Evolutionary conservation across 2,797 vertebrate genomes (phyloP).

Genomic region (Philypnodon macrostomus): DNA sequence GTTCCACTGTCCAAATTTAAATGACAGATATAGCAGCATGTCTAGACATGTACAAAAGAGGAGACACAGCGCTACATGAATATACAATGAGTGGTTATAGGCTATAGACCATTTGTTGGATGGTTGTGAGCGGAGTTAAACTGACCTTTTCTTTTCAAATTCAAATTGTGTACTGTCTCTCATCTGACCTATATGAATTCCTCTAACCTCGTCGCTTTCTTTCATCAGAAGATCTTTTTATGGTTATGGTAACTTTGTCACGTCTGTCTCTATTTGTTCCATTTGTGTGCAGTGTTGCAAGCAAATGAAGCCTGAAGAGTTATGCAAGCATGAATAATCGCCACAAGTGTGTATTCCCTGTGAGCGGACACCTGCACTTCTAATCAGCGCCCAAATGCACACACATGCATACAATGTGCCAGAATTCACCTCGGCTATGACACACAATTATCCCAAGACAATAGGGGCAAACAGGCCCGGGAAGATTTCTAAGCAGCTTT

Average conservation of each 20-base stretch:
- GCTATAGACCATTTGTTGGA: background rate
- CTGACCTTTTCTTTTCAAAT: constrained; percentile 2
- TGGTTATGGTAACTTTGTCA: background rate
- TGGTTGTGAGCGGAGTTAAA: background rate
- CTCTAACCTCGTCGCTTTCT: too few relatives aligned
- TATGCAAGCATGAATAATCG: constrained; percentile 35
- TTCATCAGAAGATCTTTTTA: background rate
- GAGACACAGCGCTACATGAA: too few relatives aligned
- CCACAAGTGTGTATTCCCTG: background rate
- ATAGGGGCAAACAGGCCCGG: constrained; percentile 22
- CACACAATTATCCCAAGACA: constrained; percentile 36
- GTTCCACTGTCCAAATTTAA: too few relatives aligned
- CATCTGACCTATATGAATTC: too few relatives aligned
- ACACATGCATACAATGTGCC: constrained; percentile 5
- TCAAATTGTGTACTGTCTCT: background rate
- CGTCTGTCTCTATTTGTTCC: background rate
- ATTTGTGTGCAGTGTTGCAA: constrained; percentile 16
- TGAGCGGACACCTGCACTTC: constrained; percentile 37
- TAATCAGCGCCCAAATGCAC: constrained; percentile 26
- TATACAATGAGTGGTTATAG: too few relatives aligned
- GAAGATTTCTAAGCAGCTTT: constrained; percentile 35
- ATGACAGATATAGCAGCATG: too few relatives aligned
- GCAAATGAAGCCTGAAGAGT: constrained; percentile 34
- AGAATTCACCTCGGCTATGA: constrained; percentile 14
- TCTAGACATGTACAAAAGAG: too few relatives aligned